Evolutionary conservation across 1,140 invertebrate species (phyloP), one percentile per base, ranked within the genome.

Genomic region (Daktulosphaira vitifoliae): DNA sequence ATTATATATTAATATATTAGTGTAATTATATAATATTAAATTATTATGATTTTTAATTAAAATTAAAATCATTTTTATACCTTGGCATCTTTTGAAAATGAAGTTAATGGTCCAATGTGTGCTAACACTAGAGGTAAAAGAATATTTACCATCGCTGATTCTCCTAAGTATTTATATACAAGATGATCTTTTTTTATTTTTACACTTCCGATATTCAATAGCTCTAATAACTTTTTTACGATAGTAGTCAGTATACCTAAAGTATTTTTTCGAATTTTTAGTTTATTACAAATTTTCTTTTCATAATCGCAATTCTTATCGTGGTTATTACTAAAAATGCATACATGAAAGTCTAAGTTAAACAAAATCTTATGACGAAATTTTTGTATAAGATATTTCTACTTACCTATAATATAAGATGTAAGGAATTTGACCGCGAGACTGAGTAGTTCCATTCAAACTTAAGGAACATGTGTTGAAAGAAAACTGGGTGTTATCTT

Each of bases 381-480:
- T 33, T 11, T 6, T 44, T 44, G 39, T 7, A 20, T 9, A 4
- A 5, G n/a, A 15, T 54, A 20, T 54, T 26, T 33, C 9, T 23
- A 59, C 18, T 51, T 46, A 72, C 71, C 82, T 85, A 72, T 90
- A 93, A 74, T 98, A 98, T 6, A 98, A 79, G 59, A 98, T 84
- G 70, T 92, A 86, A 0, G 96, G 95, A 69, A 98, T 86, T 77
- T 99, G 96, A 44, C 96, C 96, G 39, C 95, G 79, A 0, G 87
- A 88, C 69, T 95, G 83, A 3, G 92, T 96, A 0, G 95, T 93
- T 65, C 93, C 94, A 77, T 97, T 96, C 71, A 91, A 92, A 76
- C 92, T 96, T 20, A 97, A 79, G 11, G 91, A 88, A 76, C 92
- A 95, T 11, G 90, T 88, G 25, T 84, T 86, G 73, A 95, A 98